Percentiles rank a stretch among this genome's conserved stretches.
Conservation (phyloP, 2,797 vertebrate genomes). For the Gallirallus australis region DNA sequence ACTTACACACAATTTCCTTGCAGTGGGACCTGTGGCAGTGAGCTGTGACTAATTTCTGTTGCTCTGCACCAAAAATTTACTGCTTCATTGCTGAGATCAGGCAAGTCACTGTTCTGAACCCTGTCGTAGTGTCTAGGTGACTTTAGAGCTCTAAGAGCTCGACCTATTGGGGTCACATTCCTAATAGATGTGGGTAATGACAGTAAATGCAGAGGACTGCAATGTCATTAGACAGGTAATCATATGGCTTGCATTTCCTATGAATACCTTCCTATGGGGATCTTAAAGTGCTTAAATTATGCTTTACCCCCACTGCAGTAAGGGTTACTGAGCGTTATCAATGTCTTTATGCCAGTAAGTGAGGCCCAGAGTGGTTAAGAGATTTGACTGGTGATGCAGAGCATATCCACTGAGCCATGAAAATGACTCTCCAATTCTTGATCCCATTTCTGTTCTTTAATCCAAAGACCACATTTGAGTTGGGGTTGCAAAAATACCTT, state of each 20-base stretch:
- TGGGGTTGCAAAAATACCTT: background rate
- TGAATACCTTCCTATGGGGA: background rate
- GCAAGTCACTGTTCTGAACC: background rate
- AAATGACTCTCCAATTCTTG: background rate
- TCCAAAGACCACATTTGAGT: background rate
- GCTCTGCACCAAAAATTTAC: background rate
- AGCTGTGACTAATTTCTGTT: background rate
- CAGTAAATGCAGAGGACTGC: background rate
- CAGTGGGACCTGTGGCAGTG: background rate
- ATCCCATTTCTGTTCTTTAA: background rate
- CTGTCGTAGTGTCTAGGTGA: background rate
- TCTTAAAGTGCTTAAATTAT: background rate
- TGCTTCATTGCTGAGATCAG: background rate
- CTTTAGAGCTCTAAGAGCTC: background rate
- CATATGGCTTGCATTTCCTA: background rate
- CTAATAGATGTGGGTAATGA: background rate
- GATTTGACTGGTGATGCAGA: background rate
- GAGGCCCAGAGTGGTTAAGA: background rate
- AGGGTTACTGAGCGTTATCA: background rate
- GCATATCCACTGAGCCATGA: background rate
- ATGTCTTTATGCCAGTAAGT: background rate
- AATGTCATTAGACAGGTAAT: background rate
- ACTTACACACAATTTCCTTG: background rate
- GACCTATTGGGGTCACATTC: background rate
- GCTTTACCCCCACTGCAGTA: fast-evolving